Conservation (phyloP, 92 coral and sea anemone genomes). For the Isaurus tuberculatus region DNA sequence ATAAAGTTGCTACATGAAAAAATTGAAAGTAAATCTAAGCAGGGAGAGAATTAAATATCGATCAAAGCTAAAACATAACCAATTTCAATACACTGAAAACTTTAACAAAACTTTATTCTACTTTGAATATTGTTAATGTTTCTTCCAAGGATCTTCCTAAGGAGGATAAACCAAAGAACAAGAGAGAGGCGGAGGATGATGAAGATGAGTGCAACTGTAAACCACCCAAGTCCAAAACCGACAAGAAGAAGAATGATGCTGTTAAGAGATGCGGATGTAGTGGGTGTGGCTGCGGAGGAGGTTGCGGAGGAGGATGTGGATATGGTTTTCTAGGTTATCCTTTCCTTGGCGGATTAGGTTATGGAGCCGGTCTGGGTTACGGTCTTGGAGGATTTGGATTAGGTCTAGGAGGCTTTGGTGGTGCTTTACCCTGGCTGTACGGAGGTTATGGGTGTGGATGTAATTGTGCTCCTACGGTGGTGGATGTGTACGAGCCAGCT, state of each 20-base stretch:
- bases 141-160: constrained; percentile 13
- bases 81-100: too few species aligned
- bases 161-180: constrained; percentile 47
- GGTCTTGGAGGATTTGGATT: constrained; percentile 58
- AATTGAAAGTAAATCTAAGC: too few species aligned
- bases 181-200: constrained; percentile 53
- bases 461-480: constrained; percentile 54
- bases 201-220: constrained; percentile 73
- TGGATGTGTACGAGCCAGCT: constrained; percentile 49
- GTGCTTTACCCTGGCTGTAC: constrained; percentile 43
- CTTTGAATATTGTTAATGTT: neutral
- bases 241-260: constrained; percentile 19
- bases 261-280: constrained; percentile 38
- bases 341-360: constrained; percentile 68
- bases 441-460: constrained; percentile 62
- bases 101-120: too few species aligned
- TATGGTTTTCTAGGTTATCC: constrained; percentile 45
- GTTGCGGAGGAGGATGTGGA: constrained; percentile 22
- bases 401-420: constrained; percentile 50
- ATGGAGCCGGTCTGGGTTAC: constrained; percentile 68
- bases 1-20: too few species aligned
- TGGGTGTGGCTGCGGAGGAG: constrained; percentile 46
- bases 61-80: too few species aligned
- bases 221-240: constrained; percentile 42
- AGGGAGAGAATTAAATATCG: too few species aligned